These are phyloP conservation scores for Parauchenoglanis ngamensis DNA, from an alignment of 2,797 vertebrate genomes.

Conservation along the genomic window DNA sequence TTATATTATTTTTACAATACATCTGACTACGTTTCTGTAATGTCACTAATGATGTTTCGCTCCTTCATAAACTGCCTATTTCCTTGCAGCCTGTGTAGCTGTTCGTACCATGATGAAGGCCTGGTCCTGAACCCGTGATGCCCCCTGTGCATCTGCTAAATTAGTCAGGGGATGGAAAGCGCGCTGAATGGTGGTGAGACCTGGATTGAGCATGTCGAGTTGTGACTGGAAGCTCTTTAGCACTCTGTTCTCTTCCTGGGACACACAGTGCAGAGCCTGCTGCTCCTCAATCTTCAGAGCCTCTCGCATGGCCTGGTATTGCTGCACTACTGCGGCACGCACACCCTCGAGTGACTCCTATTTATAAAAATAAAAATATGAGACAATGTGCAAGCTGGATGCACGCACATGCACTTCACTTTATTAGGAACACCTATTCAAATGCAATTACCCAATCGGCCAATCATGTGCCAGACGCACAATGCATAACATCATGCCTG, in stretches of 20 bases:
- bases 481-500: neutral
- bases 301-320: slow-evolving; percentile 73
- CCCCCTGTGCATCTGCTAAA: slow-evolving; percentile 68
- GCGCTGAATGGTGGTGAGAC: slow-evolving; percentile 65
- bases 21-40: neutral
- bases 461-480: neutral
- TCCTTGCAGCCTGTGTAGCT: neutral
- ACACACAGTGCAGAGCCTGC: slow-evolving; percentile 69
- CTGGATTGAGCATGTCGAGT: slow-evolving; percentile 60
- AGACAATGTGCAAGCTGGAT: neutral
- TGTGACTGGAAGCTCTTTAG: slow-evolving; percentile 70
- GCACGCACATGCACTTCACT: no score
- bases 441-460: neutral
- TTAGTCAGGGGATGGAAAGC: slow-evolving; percentile 67
- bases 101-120: slow-evolving; percentile 73
- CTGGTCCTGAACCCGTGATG: slow-evolving; percentile 69
- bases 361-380: neutral
- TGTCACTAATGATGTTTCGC: neutral
- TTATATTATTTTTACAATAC: neutral
- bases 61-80: neutral
- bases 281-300: slow-evolving; percentile 76
- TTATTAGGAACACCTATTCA: neutral
- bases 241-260: slow-evolving; percentile 65
- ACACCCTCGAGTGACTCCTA: slow-evolving; percentile 66
- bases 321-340: slow-evolving; percentile 64